Base-by-base conservation (phyloP, 2,113 vertebrate genomes). In the Callaeas wilsoni region DNA sequence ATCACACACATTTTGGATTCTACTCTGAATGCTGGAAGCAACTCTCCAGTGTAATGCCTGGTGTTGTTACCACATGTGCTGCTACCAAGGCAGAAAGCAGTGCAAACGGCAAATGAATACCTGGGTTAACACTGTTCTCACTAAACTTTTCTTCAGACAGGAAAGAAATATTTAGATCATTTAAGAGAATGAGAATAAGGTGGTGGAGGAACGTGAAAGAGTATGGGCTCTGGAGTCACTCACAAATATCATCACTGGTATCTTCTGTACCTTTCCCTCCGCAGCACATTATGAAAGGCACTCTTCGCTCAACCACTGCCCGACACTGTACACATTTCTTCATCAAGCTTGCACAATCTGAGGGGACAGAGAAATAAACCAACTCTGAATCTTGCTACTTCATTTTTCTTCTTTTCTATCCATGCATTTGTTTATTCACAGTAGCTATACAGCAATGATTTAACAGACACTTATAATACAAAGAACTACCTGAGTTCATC, bases 241-340 rank as follows among this genome's bases (percentile, higher is more conserved):
- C 98, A 99, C 99, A 98, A 98, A 99, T 98, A 96, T 99, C 99
- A 97, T 99, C 99, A 97, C 98, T 95, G 96, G 98, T 97, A 85
- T 99, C 99, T 98, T 99, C 99, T 97, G 98, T 98, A 98, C 98
- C 98, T 98, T 99, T 99, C 95, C 99, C 99, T 96, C 99, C 99
- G 74, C 99, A 99, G 98, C 99, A 99, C 93, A 98, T 98, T 87
- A 99, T 98, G 92, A 99, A 99, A 93, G 99, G 99, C 84, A 99
- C 99, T 97, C 99, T 98, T 89, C 98, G 98, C 89, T 99, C 99
- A 82, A 99, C 99, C 53, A 99, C 98, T 70, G 99, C 99, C 77
- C 99, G 99, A 89, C 99, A 99, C 96, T 99, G 99, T 55, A 99
- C 99, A 89, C 99, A 99, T 93, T 99, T 99, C 98, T 99, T 99